phyloP scores from a whole-genome alignment of 2,113 vertebrate species.

The Neolamprologus caudopunctatus region DNA sequence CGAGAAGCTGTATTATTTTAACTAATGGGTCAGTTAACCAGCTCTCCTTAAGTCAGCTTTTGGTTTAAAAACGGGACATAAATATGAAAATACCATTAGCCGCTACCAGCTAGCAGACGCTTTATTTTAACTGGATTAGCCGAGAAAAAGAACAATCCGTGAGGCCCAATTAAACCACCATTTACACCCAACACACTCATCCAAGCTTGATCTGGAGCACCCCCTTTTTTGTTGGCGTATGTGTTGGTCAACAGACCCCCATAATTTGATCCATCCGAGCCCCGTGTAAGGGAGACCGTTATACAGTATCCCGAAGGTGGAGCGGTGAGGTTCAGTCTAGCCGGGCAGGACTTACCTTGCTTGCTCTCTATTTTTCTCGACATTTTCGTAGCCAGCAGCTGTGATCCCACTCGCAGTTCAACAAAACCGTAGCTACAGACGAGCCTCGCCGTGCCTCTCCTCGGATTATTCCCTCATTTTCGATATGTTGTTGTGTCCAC shows the following conservation, averaged over 20 bases:
- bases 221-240: not conserved
- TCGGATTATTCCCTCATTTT: slow-evolving; percentile 63
- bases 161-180: slow-evolving; percentile 43
- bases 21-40: not conserved
- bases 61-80: not conserved
- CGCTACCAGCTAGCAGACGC: not conserved
- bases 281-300: slow-evolving; percentile 18
- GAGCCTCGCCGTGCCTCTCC: slow-evolving; percentile 44
- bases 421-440: slow-evolving; percentile 54
- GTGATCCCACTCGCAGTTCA: slow-evolving; percentile 59
- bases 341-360: slow-evolving; percentile 66
- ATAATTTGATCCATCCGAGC: not conserved
- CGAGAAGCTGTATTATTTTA: not conserved
- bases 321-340: not conserved
- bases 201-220: not conserved
- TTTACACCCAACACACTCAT: not conserved
- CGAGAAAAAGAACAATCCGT: slow-evolving; percentile 21
- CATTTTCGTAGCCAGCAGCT: slow-evolving; percentile 70
- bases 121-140: slow-evolving; percentile 29
- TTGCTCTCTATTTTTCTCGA: slow-evolving; percentile 79
- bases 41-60: not conserved
- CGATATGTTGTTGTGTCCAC: slow-evolving; percentile 21
- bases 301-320: not conserved
- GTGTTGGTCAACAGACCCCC: not conserved
- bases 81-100: not conserved